Base-by-base conservation (phyloP, 2,797 vertebrate genomes). In the Cossypha heuglini region DNA sequence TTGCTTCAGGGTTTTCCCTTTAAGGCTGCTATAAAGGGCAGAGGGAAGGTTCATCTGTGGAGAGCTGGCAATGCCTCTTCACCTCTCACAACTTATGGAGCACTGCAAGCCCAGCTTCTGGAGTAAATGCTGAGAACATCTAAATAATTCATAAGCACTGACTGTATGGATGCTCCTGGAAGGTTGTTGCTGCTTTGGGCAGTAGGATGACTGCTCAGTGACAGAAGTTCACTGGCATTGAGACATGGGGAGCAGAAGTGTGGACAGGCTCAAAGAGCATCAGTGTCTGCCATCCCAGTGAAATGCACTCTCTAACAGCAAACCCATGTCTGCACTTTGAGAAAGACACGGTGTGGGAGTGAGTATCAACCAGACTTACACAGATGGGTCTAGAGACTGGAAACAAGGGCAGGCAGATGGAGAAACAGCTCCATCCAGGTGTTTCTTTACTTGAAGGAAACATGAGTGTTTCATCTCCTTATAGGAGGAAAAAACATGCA, bases 281-380 rank as follows among this genome's bases (percentile, higher is more conserved):
- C 64, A 8, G 6, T 38, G 13, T 24, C 13, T 28, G 33, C 31
- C 8, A 14, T 4, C 8, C 1, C 3, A 24, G 35, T 49, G 67
- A 52, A 40, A 40, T 10, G 64, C 29, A 33, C 17, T 5, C 21
- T 55, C 37, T 19, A 75, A 52, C 1, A 80, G 29, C 58, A 76
- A 79, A 63, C 2, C 5, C 31, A 1, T 2, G 11, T 43, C 54
- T 61, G 25, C 33, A 19, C 19, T 61, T 69, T 16, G n/a, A 51
- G 37, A 62, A 74, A 61, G 29, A 54, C 16, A 26, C 0, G 6
- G 5, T 0, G 0, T 6, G 37, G 55, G 37, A 31, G 11, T 22
- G 13, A 52, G 17, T 16, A 54, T 49, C 68, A 79, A 16, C 38
- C 86, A 48, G 69, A 51, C 22, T 31, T 35, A 16, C 16, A 37